Conservation (phyloP, 2,797 vertebrate genomes). For the Chrysocyon brachyurus region DNA sequence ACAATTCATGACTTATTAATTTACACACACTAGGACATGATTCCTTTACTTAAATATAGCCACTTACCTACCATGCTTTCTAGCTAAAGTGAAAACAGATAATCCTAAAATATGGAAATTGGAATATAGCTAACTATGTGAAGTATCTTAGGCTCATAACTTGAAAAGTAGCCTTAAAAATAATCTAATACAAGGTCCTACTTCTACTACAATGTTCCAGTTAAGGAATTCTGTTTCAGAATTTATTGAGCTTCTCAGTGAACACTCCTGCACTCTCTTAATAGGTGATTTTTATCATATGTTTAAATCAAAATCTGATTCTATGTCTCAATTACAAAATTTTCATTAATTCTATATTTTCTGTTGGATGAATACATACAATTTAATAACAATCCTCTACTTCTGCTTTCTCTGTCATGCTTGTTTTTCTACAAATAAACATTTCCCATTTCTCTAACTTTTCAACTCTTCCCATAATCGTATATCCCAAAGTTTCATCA, state of each 20-base stretch:
- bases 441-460: neutral
- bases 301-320: neutral
- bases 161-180: neutral
- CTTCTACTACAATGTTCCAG: neutral
- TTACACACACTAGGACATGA: neutral
- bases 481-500: neutral
- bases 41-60: neutral
- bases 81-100: neutral
- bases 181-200: neutral
- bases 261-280: neutral
- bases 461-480: neutral
- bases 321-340: neutral
- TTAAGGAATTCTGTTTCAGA: neutral
- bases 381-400: neutral
- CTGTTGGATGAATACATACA: neutral
- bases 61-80: neutral
- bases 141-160: neutral
- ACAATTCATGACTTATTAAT: neutral
- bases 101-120: neutral
- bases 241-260: neutral
- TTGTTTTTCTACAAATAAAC: neutral
- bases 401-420: fast-evolving
- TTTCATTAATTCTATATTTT: neutral
- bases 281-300: neutral
- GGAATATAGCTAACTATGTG: neutral